Percentiles rank a stretch among this genome's conserved stretches.
Evolutionary conservation across 30 jellyfish, hydroid and myxozoan genomes (phyloP).

Genomic region (Clytia hemisphaerica): DNA sequence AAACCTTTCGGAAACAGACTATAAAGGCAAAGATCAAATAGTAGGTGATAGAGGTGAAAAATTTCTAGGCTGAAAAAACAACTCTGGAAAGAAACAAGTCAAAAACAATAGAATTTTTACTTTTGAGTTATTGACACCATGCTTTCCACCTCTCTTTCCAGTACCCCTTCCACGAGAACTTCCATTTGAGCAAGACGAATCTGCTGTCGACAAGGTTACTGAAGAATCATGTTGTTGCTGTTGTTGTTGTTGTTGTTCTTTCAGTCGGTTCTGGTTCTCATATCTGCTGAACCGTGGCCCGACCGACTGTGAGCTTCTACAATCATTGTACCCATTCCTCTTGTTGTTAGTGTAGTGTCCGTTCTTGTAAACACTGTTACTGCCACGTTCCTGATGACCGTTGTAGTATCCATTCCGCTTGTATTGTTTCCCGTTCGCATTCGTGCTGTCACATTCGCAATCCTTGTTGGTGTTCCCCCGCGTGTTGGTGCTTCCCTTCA

Average conservation of each 20-base stretch:
- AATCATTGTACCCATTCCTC: conserved; percentile 10
- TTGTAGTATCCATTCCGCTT: conserved; percentile 3
- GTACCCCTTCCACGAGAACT: not conserved
- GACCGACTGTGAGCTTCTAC: not conserved
- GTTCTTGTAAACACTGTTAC: not conserved
- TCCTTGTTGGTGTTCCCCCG: not conserved
- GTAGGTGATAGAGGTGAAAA: too few species aligned
- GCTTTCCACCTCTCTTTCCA: too few species aligned
- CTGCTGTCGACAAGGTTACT: too few species aligned
- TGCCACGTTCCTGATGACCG: not conserved
- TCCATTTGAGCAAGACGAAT: not conserved
- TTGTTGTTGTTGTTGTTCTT: not conserved
- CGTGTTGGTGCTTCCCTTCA: too few species aligned
- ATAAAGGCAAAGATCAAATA: too few species aligned
- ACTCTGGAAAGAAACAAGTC: too few species aligned
- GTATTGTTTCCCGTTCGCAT: not conserved
- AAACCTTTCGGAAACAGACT: too few species aligned
- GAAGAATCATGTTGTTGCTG: not conserved
- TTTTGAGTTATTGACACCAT: too few species aligned
- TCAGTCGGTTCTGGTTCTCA: conserved; percentile 6
- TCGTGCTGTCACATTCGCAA: conserved; percentile 4
- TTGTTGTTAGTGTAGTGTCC: conserved; percentile 9
- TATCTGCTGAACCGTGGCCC: conserved; percentile 15
- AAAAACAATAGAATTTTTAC: too few species aligned
- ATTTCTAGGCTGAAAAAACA: too few species aligned